Percentiles rank a stretch among this genome's conserved stretches.
These are phyloP conservation scores for Micropoecilia bifurca DNA, from an alignment of 2,797 vertebrate species.

Conservation along the genomic window DNA sequence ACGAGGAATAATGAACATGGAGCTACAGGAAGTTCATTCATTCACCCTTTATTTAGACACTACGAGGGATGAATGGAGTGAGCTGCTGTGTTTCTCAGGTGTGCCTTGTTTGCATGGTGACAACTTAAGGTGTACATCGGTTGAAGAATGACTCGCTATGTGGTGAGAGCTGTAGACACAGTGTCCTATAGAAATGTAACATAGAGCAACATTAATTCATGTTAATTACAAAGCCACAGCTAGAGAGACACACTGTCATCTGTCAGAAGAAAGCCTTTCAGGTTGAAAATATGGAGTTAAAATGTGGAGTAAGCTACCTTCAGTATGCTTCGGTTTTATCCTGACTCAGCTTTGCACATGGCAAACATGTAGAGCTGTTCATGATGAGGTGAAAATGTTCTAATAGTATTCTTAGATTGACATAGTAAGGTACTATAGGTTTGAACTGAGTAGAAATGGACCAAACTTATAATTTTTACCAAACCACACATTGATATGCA, in stretches of 20 bases:
- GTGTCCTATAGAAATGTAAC: not conserved
- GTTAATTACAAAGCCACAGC: not conserved
- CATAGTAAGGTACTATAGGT: not conserved
- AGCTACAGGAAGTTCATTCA: constrained; percentile 61
- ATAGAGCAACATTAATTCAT: not conserved
- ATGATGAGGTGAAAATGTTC: not conserved
- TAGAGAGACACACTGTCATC: not conserved
- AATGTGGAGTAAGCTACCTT: not conserved
- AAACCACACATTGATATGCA: not conserved
- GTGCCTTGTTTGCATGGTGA: constrained; percentile 44
- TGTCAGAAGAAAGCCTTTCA: not conserved
- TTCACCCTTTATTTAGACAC: constrained; percentile 67
- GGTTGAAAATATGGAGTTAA: not conserved
- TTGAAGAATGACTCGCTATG: constrained; percentile 7
- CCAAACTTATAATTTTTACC: not conserved
- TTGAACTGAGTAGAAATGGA: not conserved
- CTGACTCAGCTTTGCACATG: not conserved
- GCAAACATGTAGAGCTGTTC: not conserved
- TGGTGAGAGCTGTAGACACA: not conserved
- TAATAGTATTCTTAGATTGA: not conserved
- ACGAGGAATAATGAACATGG: constrained; percentile 63
- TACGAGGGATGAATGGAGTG: constrained; percentile 34
- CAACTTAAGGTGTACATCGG: constrained; percentile 20
- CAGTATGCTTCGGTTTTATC: not conserved
- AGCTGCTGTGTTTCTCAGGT: constrained; percentile 44